Base-by-base conservation (phyloP, 2,888 invertebrate species). In the Leucania comma region DNA sequence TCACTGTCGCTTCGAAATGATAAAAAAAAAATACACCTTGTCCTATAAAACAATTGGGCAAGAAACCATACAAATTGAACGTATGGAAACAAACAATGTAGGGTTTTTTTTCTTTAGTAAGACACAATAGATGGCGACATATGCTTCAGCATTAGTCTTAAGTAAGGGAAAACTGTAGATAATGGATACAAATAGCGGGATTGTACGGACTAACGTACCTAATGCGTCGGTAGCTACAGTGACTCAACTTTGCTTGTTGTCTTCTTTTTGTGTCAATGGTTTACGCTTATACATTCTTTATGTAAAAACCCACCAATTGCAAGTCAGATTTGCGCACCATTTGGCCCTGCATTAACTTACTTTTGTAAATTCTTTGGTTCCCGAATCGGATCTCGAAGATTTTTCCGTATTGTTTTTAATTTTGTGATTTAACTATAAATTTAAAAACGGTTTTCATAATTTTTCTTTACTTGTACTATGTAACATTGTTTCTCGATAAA, bases 111-210 rank as follows among this genome's bases (percentile, higher is more conserved):
- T 82, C 73, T 72, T 61, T 17, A 54, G 66, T 10, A 57, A 80
- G 72, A 59, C 57, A 81, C 81, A 82, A 84, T 82, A 66, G 74
- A 77, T 84, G 76, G 81, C 61, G 75, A 84, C 84, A 83, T 76
- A 83, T 74, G 72, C 65, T 72, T 69, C 35, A 64, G 48, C 70
- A 82, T 80, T 80, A 78, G 63, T 54, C 51, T 35, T 59, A 67
- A 78, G 75, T 67, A 67, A 72, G 72, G 72, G 64, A 72, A 70
- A 81, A 75, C 67, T 72, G 66, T 53, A 53, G 58, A 62, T 81
- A 80, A 81, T 78, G 71, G 75, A 71, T 59, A 81, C 60, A 67
- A 81, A 81, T 81, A 42, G 68, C 12, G 1, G 68, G 71, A 75
- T 68, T 69, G 66, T 72, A 62, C 42, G 53, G 63, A 71, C 68